Evolutionary conservation across 2,113 vertebrate species (phyloP).

Genomic region (Embiotoca jacksoni): DNA sequence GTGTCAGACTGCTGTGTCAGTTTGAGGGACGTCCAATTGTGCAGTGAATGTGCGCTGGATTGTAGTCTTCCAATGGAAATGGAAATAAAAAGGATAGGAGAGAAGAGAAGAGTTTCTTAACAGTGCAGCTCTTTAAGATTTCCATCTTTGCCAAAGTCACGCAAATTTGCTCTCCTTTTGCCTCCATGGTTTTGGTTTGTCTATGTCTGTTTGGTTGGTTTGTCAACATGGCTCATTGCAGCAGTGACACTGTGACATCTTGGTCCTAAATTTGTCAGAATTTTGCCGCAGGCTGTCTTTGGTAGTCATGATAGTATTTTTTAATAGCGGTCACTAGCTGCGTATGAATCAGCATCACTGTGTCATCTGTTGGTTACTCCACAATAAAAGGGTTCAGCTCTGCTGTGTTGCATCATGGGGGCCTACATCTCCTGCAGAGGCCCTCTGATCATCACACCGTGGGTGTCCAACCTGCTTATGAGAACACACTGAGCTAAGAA

Average conservation of each 20-base stretch:
- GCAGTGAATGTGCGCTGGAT: background rate
- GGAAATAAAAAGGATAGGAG: too few relatives aligned
- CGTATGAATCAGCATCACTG: background rate
- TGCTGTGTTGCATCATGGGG: constrained; percentile 6
- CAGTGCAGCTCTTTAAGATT: background rate
- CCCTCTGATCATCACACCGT: constrained; percentile 24
- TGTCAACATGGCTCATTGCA: background rate
- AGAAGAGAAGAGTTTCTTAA: too few relatives aligned
- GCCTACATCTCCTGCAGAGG: constrained; percentile 11
- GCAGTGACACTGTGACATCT: background rate
- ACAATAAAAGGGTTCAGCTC: background rate
- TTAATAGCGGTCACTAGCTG: too few relatives aligned
- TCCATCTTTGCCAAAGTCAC: background rate
- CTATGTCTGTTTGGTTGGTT: background rate
- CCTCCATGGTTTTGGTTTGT: background rate
- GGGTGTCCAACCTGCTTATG: constrained; percentile 9
- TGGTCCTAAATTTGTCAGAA: background rate
- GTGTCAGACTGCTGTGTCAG: background rate
- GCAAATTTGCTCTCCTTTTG: background rate
- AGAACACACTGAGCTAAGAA: constrained; percentile 18
- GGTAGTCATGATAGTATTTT: background rate
- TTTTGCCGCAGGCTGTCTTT: background rate
- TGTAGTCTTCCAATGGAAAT: too few relatives aligned
- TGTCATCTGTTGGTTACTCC: constrained; percentile 3
- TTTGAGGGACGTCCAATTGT: background rate